Evolutionary conservation across 2,888 invertebrate genomes (phyloP).

Genomic region (Chrysotoxum bicinctum): DNA sequence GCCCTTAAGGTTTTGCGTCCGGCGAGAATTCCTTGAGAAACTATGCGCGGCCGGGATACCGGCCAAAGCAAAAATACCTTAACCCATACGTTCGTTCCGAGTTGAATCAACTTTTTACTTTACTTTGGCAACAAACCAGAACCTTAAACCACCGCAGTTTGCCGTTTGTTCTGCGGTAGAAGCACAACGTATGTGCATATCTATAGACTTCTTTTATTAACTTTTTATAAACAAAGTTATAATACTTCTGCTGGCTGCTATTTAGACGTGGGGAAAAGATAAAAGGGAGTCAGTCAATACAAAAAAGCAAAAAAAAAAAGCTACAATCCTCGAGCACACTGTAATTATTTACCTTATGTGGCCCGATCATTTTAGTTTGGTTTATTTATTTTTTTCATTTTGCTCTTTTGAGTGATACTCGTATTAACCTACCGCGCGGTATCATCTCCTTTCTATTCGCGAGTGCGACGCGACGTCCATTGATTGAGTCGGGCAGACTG

Average conservation of each 20-base stretch:
- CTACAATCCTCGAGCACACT: slow-evolving; percentile 70
- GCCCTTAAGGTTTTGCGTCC: slow-evolving; percentile 48
- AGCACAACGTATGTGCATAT: not conserved
- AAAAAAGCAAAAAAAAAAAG: slow-evolving; percentile 34
- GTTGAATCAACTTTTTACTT: slow-evolving; percentile 54
- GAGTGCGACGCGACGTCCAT: slow-evolving; percentile 10
- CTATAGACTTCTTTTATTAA: slow-evolving; percentile 61
- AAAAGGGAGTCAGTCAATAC: slow-evolving; percentile 43
- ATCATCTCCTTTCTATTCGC: slow-evolving; percentile 54
- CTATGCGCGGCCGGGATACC: not conserved
- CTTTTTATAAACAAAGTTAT: slow-evolving; percentile 31
- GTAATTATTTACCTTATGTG: slow-evolving; percentile 72
- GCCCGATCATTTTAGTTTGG: slow-evolving; percentile 61
- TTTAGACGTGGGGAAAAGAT: slow-evolving; percentile 35
- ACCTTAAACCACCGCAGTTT: slow-evolving; percentile 64
- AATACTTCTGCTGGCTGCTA: not conserved
- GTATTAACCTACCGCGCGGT: slow-evolving; percentile 70
- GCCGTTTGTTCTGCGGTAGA: slow-evolving; percentile 49
- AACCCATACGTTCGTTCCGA: slow-evolving; percentile 7
- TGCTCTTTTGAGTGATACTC: slow-evolving; percentile 60
- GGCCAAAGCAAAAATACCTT: slow-evolving; percentile 41
- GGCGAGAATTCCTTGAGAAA: slow-evolving; percentile 44
- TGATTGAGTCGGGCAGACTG: slow-evolving; percentile 12
- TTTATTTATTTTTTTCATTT: slow-evolving; percentile 49
- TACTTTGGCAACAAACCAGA: slow-evolving; percentile 52